A percentile compares a stretch with the other conserved stretches of the same genome.
phyloP scores from a whole-genome alignment of 2,113 vertebrate species.

The Salvator merianae region DNA sequence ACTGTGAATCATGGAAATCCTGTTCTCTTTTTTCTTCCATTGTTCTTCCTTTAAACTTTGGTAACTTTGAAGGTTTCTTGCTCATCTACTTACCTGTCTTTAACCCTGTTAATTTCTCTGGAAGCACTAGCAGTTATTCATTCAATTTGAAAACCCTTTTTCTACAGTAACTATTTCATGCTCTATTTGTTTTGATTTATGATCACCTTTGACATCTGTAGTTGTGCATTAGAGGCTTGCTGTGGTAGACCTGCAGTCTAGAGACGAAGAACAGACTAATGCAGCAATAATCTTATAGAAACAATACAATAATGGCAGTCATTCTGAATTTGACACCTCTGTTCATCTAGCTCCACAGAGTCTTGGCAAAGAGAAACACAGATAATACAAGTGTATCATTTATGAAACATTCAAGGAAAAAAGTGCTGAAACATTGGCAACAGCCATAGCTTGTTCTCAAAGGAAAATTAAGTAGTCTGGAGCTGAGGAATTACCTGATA shows the following conservation, averaged over 20 bases:
- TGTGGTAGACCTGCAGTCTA: neutral
- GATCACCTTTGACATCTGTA: conserved; percentile 11
- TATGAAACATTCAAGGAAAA: neutral
- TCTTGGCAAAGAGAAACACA: neutral
- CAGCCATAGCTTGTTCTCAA: neutral
- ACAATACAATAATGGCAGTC: neutral
- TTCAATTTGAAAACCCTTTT: neutral
- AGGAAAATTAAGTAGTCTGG: neutral
- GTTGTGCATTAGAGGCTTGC: neutral
- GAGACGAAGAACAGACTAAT: neutral
- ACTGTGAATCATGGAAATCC: neutral
- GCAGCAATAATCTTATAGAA: neutral
- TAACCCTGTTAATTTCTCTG: neutral
- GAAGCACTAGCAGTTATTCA: neutral
- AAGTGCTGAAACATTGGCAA: neutral
- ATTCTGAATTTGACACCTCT: neutral
- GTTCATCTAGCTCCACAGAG: neutral
- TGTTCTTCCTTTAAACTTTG: neutral
- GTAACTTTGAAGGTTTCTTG: neutral
- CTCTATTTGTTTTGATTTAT: conserved; percentile 19
- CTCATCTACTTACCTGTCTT: neutral
- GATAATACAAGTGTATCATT: neutral
- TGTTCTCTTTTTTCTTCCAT: neutral
- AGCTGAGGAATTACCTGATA: neutral
- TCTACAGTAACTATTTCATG: conserved; percentile 11